Evolutionary conservation across 2,113 vertebrate species (phyloP).

Genomic region (Cavia aperea): DNA sequence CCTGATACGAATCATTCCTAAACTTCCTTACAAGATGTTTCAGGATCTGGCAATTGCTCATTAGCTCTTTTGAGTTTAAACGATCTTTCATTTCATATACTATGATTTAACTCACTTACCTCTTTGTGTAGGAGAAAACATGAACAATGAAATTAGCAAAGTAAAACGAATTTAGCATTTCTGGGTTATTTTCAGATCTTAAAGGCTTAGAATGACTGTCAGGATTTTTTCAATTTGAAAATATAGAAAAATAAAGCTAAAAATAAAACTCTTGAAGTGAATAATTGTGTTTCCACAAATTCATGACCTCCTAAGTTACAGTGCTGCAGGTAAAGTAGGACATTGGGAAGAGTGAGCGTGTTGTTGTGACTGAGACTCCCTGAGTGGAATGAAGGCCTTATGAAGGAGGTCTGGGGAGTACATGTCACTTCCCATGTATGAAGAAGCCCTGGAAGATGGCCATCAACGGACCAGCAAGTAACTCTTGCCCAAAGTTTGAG

Average conservation of each 20-base stretch:
- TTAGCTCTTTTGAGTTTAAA: not conserved
- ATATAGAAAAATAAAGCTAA: not conserved
- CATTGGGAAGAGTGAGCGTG: not conserved
- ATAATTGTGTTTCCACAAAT: not conserved
- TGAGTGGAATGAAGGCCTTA: not conserved
- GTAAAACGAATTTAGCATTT: not conserved
- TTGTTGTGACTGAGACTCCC: not conserved
- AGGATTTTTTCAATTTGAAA: not conserved
- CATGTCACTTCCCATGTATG: not conserved
- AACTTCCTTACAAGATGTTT: not conserved
- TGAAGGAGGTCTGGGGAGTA: not conserved
- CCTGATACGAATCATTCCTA: not conserved
- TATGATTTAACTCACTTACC: not conserved
- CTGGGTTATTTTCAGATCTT: not conserved
- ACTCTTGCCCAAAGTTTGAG: not conserved
- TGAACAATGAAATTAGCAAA: not conserved
- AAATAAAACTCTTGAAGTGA: not conserved
- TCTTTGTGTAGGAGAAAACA: not conserved
- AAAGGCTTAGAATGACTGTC: not conserved
- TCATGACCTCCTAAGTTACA: fast-evolving
- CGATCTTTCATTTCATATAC: not conserved
- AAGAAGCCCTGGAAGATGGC: not conserved
- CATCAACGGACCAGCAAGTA: fast-evolving
- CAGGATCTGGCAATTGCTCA: not conserved
- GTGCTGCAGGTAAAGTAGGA: not conserved